phyloP scores from a whole-genome alignment of 2,888 invertebrate genomes.

The Dynastes hyllus region DNA sequence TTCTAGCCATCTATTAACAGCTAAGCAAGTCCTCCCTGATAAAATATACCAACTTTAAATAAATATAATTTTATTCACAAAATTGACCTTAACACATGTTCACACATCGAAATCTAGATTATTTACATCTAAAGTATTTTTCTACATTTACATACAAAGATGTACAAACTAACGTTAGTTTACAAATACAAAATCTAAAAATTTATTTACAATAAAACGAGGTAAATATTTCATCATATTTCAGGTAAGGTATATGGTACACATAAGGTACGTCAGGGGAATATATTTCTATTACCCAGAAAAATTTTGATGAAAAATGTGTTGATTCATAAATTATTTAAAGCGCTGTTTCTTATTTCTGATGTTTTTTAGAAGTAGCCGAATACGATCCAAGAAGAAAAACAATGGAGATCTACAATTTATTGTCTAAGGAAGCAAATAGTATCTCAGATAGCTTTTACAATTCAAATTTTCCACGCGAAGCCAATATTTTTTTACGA shows the following conservation, averaged over 20 bases:
- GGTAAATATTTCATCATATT: not conserved
- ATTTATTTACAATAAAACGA: not conserved
- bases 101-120: constrained; percentile 1
- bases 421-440: no score
- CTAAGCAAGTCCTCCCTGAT: no score
- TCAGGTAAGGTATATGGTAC: not conserved
- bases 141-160: not conserved
- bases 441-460: no score
- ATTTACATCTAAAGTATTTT: constrained; percentile 23
- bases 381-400: no score
- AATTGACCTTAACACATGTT: not conserved
- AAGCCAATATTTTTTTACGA: no score
- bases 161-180: not conserved
- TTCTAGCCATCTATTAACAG: not conserved
- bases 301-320: no score
- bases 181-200: not conserved
- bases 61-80: constrained; percentile 34
- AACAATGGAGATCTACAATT: no score
- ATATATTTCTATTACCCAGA: no score
- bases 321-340: no score
- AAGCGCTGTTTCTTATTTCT: no score
- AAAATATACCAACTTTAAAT: not conserved
- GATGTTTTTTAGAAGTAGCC: no score
- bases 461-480: no score
- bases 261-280: not conserved